Conservation (phyloP, 2,888 invertebrate species). For the Himalopsyche anomala region DNA sequence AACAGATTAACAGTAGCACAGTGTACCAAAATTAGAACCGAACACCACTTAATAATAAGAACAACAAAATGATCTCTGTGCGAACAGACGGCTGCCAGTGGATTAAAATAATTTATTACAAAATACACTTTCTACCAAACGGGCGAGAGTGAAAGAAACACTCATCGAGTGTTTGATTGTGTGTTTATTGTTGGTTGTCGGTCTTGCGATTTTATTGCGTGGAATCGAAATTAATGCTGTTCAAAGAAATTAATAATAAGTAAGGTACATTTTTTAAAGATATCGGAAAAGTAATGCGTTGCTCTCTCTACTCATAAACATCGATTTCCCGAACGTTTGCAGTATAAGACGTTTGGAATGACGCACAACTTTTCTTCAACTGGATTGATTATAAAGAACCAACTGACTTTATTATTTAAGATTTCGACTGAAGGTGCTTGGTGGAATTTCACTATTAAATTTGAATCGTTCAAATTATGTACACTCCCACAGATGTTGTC, state of each 20-base stretch:
- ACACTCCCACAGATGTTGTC: too few relatives aligned
- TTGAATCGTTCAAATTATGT: too few relatives aligned
- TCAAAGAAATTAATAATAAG: background rate
- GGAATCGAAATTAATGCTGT: background rate
- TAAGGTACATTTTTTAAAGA: background rate
- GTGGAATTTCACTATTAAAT: too few relatives aligned
- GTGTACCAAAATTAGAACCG: background rate
- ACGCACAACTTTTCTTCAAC: too few relatives aligned
- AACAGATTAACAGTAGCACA: background rate
- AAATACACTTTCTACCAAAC: conserved; percentile 4
- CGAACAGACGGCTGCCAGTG: background rate
- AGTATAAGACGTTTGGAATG: too few relatives aligned
- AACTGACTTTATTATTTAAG: too few relatives aligned
- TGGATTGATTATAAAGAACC: too few relatives aligned
- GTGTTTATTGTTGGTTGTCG: background rate
- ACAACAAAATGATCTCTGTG: background rate
- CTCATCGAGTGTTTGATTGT: background rate
- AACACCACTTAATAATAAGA: background rate
- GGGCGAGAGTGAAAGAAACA: background rate
- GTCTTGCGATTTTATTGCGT: background rate
- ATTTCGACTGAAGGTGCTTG: too few relatives aligned
- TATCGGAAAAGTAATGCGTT: too few relatives aligned
- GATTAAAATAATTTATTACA: conserved; percentile 10
- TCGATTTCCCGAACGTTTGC: too few relatives aligned
- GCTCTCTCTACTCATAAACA: too few relatives aligned